These are phyloP conservation scores for Calycopis cecrops DNA, from an alignment of 1,140 invertebrate genomes.

Conservation along the genomic window DNA sequence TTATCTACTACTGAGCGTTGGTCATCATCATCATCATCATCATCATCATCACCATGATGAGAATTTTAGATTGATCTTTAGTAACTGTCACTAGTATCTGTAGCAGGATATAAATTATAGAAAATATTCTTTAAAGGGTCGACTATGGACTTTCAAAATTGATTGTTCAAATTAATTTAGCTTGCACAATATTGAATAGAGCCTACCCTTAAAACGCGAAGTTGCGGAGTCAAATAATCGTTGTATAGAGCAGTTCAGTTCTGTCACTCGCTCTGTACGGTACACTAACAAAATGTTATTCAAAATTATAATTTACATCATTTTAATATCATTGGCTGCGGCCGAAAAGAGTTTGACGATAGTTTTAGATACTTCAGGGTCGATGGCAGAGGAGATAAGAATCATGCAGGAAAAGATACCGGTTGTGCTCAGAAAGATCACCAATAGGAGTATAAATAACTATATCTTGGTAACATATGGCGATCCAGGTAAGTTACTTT, in stretches of 20 bases:
- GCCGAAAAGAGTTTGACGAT: conserved; percentile 38
- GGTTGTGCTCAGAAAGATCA: conserved; percentile 22
- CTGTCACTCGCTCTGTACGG: neutral
- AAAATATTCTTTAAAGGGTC: neutral
- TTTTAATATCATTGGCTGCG: neutral
- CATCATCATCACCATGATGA: no score
- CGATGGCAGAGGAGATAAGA: conserved; percentile 41
- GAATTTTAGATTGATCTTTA: no score
- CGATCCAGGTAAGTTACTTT: conserved; percentile 42
- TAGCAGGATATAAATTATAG: no score
- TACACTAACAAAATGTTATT: conserved; percentile 14
- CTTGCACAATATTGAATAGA: neutral
- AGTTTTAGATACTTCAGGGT: conserved; percentile 38
- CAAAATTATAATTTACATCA: conserved; percentile 7
- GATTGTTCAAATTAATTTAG: neutral
- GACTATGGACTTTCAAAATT: neutral
- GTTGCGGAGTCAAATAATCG: neutral
- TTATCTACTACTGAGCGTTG: no score
- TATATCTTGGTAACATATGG: conserved; percentile 47
- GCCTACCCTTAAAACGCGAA: neutral
- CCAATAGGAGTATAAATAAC: conserved; percentile 29
- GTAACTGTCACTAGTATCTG: no score
- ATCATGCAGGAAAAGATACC: conserved; percentile 35
- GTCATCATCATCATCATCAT: no score
- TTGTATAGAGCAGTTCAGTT: neutral